These are phyloP conservation scores for Erinaceus europaeus DNA, from an alignment of 2,113 vertebrate species.

Conservation along the genomic window DNA sequence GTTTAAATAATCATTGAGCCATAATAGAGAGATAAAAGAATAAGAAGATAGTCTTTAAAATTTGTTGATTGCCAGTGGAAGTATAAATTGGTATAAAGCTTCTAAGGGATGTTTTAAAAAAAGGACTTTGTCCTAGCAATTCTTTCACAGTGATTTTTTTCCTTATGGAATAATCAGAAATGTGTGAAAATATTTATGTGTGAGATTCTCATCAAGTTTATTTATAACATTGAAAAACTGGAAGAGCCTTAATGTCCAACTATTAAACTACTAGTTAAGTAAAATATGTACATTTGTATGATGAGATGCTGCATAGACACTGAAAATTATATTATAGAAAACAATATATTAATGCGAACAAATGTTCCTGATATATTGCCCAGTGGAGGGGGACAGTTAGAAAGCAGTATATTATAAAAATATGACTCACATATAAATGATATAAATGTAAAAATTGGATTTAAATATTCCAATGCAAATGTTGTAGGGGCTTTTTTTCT, in stretches of 20 bases:
- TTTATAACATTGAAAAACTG: slow-evolving; percentile 16
- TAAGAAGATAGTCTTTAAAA: slow-evolving; percentile 37
- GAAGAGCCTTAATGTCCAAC: slow-evolving; percentile 17
- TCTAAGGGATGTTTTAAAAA: slow-evolving; percentile 5
- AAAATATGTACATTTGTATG: slow-evolving; percentile 9
- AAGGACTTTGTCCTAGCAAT: background rate
- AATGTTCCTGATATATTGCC: background rate
- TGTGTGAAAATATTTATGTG: slow-evolving; percentile 40
- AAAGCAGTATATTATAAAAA: slow-evolving; percentile 9
- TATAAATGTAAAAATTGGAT: background rate
- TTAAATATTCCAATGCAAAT: background rate
- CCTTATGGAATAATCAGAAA: slow-evolving; percentile 39
- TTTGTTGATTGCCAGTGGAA: background rate
- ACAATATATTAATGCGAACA: background rate
- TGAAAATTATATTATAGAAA: background rate
- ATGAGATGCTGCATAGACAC: background rate
- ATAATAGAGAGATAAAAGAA: background rate
- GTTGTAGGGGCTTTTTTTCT: too few species aligned
- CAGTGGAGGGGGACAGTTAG: background rate
- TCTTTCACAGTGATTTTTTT: slow-evolving; percentile 52
- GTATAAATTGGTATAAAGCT: slow-evolving; percentile 40
- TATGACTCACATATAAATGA: background rate
- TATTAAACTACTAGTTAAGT: slow-evolving; percentile 22
- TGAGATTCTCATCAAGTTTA: slow-evolving; percentile 46
- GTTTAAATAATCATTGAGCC: background rate